Evolutionary conservation across 2,888 invertebrate genomes (phyloP), one percentile per base, ranked within the genome.

Genomic region (Seira ritae): DNA sequence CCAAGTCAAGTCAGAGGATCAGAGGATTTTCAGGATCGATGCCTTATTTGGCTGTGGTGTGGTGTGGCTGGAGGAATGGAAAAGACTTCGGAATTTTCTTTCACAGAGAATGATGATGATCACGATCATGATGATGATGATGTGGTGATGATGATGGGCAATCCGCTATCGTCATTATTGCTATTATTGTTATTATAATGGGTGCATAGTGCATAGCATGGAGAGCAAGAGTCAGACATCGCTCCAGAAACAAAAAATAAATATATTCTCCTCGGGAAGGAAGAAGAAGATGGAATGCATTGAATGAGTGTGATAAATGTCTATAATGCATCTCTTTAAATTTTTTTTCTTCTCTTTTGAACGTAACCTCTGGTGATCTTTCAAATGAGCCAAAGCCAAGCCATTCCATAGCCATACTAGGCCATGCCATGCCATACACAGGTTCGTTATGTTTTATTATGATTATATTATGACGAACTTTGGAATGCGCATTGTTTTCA

Each of bases 321-420:
- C 42, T 31, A 46, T 65, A 60, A 12, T 42, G n/a, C 50, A n/a
- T 50, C 20, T 71, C 17, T 50, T 12, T 20, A 31, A 17, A 31
- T 23, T 10, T 60, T 24, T 24, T 19, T 37, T 19, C 62, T 62
- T 10, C 23, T 15, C 46, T 46, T 69, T 67, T 77, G 46, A n/a
- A n/a, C 12, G 55, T 79, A 79, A 79, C 79, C 79, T 73, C 71
- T 79, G 67, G 79, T 79, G 79, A 73, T 79, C 73, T 65, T 31
- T 62, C 46, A 46, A 55, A 71, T 55, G 50, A 71, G 55, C 71
- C 37, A n/a, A n/a, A n/a, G n/a, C n/a, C n/a, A n/a, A n/a, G n/a
- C n/a, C n/a, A n/a, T n/a, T n/a, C n/a, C n/a, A n/a, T n/a, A n/a
- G n/a, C n/a, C n/a, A n/a, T n/a, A n/a, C n/a, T n/a, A n/a, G n/a